Evolutionary conservation across 1,140 invertebrate genomes (phyloP), one percentile per base, ranked within the genome.

Genomic region (Trichoplusia ni): DNA sequence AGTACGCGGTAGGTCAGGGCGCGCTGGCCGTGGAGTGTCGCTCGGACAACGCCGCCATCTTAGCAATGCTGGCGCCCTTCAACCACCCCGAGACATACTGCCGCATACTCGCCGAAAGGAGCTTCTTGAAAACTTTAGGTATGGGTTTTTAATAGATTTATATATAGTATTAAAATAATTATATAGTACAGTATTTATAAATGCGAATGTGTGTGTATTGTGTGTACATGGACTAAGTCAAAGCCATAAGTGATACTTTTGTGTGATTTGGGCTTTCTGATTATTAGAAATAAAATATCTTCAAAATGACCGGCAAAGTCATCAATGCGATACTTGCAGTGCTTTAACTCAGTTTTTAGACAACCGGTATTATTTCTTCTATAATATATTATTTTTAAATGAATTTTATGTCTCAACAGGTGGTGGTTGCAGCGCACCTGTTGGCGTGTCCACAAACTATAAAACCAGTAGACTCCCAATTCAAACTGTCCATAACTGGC

Each of bases 1-100:
- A 98, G 80, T 98, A 99, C 92, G 98, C 98, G 5, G 96, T 99
- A 0, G 97, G 98, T 0, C 98, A 99, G 91, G 98, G 98, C 18
- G 98, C 98, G 4, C 90, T 99, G 60, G 98, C 96, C 0, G 94
- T 99, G 8, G 98, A 99, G 89, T 99, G 98, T 89, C 90, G 96
- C 9, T 91, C 93, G 42, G 92, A 94, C 54, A 96, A 98, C 81
- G 75, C 84, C 13, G 90, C 91, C 27, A 94, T 95, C 29, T 81
- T 97, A 4, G 69, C 91, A 11, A 90, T 98, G 77, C 84, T 98
- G 9, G 91, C 94, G 27, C 91, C 93, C 3, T 91, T 97, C 25
- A 93, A 94, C 72, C 93, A 98, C 78, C 84, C 94, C 7, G 91
- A 94, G 54, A 97, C 97, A 3, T 94, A 95, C 16, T 91, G 97